Percentiles rank a stretch among this genome's conserved stretches.
Evolutionary conservation across 2,888 invertebrate genomes (phyloP).

Genomic region (Vanessa cardui): DNA sequence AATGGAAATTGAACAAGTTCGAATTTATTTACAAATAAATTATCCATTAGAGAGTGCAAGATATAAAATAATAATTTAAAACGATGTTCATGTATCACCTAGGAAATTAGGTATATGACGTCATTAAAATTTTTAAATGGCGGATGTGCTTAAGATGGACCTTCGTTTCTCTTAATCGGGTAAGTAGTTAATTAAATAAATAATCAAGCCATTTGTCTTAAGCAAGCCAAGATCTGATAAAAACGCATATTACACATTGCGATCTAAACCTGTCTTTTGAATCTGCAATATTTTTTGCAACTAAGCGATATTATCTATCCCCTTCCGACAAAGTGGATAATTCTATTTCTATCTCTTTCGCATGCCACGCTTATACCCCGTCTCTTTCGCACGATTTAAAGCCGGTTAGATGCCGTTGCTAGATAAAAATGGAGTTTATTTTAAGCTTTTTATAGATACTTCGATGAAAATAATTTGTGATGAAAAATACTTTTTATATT

Average conservation of each 20-base stretch:
- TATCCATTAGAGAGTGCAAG: too few species aligned
- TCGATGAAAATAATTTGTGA: constrained; percentile 17
- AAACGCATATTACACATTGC: constrained; percentile 33
- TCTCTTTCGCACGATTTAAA: constrained; percentile 42
- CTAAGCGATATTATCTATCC: constrained; percentile 43
- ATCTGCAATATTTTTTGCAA: constrained; percentile 35
- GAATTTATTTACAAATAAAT: too few species aligned
- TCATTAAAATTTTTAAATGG: constrained; percentile 1
- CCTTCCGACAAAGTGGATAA: constrained; percentile 18
- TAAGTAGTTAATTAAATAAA: constrained; percentile 17
- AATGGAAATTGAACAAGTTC: too few species aligned
- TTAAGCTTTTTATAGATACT: constrained; percentile 42
- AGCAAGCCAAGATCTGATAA: constrained; percentile 15
- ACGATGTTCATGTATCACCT: neutral
- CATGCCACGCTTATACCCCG: constrained; percentile 46
- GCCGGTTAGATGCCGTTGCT: constrained; percentile 41
- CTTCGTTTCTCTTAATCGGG: constrained; percentile 9
- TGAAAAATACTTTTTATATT: neutral
- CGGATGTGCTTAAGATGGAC: neutral
- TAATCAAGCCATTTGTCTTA: constrained; percentile 22
- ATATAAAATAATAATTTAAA: too few species aligned
- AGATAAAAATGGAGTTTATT: constrained; percentile 39
- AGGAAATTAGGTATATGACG: neutral
- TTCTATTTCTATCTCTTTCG: constrained; percentile 41
- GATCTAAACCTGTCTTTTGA: constrained; percentile 29